Conservation (phyloP, 1,140 invertebrate genomes). For the Bombus confusus region DNA sequence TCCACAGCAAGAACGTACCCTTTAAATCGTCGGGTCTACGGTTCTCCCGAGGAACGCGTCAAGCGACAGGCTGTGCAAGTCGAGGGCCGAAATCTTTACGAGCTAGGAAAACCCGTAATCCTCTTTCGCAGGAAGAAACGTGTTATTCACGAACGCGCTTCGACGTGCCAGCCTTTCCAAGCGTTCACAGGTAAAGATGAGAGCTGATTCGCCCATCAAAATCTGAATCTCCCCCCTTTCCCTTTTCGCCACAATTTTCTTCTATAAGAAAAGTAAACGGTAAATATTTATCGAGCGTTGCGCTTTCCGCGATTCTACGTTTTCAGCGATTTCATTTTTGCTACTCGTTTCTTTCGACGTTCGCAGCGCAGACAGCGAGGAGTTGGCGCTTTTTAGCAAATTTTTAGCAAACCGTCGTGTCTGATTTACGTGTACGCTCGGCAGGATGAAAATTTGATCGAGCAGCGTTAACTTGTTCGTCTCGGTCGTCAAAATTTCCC, state of each 20-base stretch:
- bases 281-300: not conserved
- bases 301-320: not conserved
- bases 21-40: not conserved
- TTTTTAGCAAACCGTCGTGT: too few relatives aligned
- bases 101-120: slow-evolving; percentile 43
- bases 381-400: not conserved
- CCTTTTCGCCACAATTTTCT: not conserved
- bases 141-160: slow-evolving; percentile 24
- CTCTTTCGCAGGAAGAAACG: slow-evolving; percentile 43
- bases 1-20: slow-evolving; percentile 16
- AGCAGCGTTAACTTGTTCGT: not conserved
- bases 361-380: not conserved
- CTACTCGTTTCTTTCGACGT: not conserved
- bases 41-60: not conserved
- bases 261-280: not conserved
- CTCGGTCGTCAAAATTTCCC: not conserved
- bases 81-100: slow-evolving; percentile 38
- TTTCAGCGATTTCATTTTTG: too few relatives aligned
- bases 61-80: slow-evolving; percentile 19
- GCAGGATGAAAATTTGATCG: too few relatives aligned
- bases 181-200: slow-evolving; percentile 19
- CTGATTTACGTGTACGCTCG: too few relatives aligned
- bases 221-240: not conserved
- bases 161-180: slow-evolving; percentile 15
- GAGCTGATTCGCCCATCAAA: slow-evolving; percentile 32